Percentiles rank a stretch among this genome's conserved stretches.
phyloP scores from a whole-genome alignment of 2,888 invertebrate species.

The Atherix ibis region DNA sequence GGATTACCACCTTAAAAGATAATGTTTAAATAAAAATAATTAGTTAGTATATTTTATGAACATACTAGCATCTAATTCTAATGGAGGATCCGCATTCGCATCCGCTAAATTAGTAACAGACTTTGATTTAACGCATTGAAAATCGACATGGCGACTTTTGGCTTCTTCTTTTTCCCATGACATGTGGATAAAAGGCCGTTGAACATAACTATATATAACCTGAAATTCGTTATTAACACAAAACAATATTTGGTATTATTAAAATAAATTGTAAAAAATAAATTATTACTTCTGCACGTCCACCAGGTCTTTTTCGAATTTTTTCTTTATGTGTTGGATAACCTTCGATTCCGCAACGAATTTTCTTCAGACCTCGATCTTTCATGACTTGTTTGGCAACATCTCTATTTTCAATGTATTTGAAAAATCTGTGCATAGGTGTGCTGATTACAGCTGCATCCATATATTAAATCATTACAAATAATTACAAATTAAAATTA shows the following conservation, averaged over 20 bases:
- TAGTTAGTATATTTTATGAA: not conserved
- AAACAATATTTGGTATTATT: no score
- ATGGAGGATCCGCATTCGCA: conserved; percentile 78
- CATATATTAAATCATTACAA: no score
- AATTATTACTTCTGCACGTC: conserved; percentile 79
- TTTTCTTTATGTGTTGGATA: conserved; percentile 99
- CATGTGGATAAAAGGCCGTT: conserved; percentile 89
- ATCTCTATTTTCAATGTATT: conserved; percentile 98
- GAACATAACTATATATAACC: conserved; percentile 95
- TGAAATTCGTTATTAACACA: conserved; percentile 4
- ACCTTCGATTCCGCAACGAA: conserved; percentile 94
- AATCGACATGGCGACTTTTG: conserved; percentile 96
- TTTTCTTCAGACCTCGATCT: conserved; percentile 95
- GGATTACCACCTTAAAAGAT: conserved; percentile 26
- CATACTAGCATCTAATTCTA: conserved; percentile 31
- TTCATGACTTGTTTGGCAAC: conserved; percentile 99
- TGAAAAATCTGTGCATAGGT: conserved; percentile 93
- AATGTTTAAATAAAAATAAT: not conserved
- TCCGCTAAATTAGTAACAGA: conserved; percentile 94
- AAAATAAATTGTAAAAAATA: no score
- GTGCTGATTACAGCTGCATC: conserved; percentile 82
- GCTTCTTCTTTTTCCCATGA: conserved; percentile 99
- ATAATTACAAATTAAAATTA: no score
- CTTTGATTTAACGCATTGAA: conserved; percentile 96
- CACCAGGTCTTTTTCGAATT: conserved; percentile 86